Evolutionary conservation across 2,797 vertebrate species (phyloP).

Genomic region (Rhinichthys osculus): DNA sequence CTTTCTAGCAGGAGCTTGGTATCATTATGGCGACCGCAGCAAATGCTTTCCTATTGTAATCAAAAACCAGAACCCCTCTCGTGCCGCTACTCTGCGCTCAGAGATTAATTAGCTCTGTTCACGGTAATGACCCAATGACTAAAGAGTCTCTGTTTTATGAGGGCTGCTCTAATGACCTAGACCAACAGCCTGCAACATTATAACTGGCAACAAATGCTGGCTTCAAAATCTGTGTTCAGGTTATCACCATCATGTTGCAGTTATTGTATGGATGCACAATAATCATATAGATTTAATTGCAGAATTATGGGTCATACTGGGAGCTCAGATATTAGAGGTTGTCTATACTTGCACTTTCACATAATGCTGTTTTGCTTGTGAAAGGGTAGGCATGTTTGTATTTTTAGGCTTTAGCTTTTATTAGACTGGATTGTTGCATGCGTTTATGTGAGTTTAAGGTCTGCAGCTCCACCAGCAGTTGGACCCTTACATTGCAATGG

Average conservation of each 20-base stretch:
- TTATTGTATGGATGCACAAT: conserved; percentile 12
- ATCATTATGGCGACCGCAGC: conserved; percentile 78
- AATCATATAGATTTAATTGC: not conserved
- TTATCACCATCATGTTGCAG: conserved; percentile 33
- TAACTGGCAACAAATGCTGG: conserved; percentile 37
- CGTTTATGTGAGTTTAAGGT: conserved; percentile 66
- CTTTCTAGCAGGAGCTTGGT: conserved; percentile 65
- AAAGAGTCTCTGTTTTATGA: conserved; percentile 66
- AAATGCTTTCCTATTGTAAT: conserved; percentile 84
- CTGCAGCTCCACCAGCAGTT: conserved; percentile 82
- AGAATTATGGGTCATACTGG: not conserved
- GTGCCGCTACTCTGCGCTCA: conserved; percentile 67
- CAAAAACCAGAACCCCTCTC: conserved; percentile 73
- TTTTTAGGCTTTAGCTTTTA: conserved; percentile 65
- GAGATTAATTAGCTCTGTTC: conserved; percentile 80
- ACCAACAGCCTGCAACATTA: conserved; percentile 28
- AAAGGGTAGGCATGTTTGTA: conserved; percentile 20
- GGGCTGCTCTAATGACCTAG: conserved; percentile 56
- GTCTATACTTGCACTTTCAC: not conserved
- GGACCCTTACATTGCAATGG: conserved; percentile 69
- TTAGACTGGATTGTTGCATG: conserved; percentile 10
- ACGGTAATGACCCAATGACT: conserved; percentile 73
- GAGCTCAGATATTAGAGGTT: not conserved
- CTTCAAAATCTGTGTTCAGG: conserved; percentile 28
- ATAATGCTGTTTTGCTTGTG: conserved; percentile 12